These are phyloP conservation scores for Porites lobata DNA, from an alignment of 92 coral and sea anemone genomes.

Conservation along the genomic window DNA sequence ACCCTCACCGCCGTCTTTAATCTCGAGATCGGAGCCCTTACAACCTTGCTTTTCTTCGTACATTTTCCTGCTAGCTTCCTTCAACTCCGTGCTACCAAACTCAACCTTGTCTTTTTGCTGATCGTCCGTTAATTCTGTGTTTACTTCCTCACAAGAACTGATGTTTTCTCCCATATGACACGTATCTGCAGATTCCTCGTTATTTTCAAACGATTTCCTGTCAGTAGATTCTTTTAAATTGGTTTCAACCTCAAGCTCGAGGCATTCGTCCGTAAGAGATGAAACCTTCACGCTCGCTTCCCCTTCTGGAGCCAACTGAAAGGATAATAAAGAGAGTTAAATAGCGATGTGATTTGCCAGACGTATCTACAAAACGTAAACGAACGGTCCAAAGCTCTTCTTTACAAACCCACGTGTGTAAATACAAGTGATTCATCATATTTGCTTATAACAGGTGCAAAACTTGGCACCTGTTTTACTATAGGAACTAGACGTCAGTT, in stretches of 20 bases:
- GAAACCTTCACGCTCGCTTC: conserved; percentile 68
- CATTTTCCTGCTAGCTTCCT: background rate
- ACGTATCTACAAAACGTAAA: background rate
- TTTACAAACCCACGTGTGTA: conserved; percentile 13
- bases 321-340: conserved; percentile 8
- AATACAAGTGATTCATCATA: conserved; percentile 13
- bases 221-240: conserved; percentile 10
- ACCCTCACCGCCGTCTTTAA: background rate
- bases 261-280: conserved; percentile 73
- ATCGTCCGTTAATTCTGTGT: conserved; percentile 9
- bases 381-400: background rate
- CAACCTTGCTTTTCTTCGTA: background rate
- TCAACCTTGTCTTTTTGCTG: background rate
- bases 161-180: conserved; percentile 23
- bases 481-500: background rate
- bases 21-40: conserved; percentile 11
- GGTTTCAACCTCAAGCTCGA: conserved; percentile 68
- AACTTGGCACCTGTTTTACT: conserved; percentile 3
- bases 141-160: conserved; percentile 31
- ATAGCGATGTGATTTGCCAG: background rate
- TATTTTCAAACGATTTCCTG: background rate
- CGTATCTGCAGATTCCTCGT: conserved; percentile 2
- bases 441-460: background rate
- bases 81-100: background rate
- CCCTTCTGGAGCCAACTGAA: conserved; percentile 33